Percentiles rank a stretch among this genome's conserved stretches.
Conservation (phyloP, 1,140 invertebrate genomes). For the Apis florea region DNA sequence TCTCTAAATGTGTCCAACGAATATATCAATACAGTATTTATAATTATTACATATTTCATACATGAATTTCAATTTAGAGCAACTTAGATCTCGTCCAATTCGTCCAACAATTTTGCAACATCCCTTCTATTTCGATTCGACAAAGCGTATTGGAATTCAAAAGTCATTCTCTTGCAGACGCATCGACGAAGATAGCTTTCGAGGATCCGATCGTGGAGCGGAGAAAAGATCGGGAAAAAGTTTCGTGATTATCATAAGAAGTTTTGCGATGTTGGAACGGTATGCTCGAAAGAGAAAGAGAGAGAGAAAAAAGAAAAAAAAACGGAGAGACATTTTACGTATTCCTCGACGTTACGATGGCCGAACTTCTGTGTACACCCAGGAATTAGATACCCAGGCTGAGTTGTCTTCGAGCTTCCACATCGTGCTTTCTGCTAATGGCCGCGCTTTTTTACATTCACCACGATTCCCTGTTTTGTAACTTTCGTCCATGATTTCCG, state of each 20-base stretch:
- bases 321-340: constrained; percentile 48
- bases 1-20: no score
- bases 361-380: constrained; percentile 26
- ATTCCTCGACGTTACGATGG: constrained; percentile 37
- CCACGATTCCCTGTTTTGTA: background rate
- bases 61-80: no score
- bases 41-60: no score
- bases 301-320: constrained; percentile 12
- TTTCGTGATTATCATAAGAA: constrained; percentile 62
- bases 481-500: background rate
- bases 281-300: background rate
- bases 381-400: constrained; percentile 22
- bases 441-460: constrained; percentile 19
- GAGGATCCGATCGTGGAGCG: constrained; percentile 42
- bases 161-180: background rate
- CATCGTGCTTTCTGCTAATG: constrained; percentile 13
- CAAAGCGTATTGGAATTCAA: constrained; percentile 52
- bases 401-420: background rate
- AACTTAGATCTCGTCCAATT: no score
- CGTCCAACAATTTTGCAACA: background rate
- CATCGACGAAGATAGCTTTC: constrained; percentile 26
- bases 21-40: no score
- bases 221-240: constrained; percentile 20
- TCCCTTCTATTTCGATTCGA: background rate
- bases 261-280: constrained; percentile 27